Evolutionary conservation across 2,888 invertebrate species (phyloP).

Genomic region (Tromatobia lineatoria): DNA sequence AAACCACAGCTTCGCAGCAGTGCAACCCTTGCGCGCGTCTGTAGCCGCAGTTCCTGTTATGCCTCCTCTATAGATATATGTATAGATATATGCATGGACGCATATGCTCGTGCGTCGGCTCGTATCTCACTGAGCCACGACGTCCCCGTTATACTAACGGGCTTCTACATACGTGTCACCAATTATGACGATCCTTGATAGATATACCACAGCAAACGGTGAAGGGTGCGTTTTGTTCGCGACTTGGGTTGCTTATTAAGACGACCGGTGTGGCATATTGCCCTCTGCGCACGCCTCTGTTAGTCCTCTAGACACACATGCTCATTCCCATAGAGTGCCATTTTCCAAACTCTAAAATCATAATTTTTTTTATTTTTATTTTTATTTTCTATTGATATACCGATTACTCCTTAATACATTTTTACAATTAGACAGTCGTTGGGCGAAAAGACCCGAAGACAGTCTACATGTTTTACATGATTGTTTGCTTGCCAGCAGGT

Average conservation of each 20-base stretch:
- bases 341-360: neutral
- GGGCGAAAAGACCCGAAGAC: too few species aligned
- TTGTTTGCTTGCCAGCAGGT: too few species aligned
- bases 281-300: constrained; percentile 15
- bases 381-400: too few species aligned
- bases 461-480: too few species aligned
- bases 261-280: constrained; percentile 63
- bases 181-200: constrained; percentile 79
- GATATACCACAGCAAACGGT: constrained; percentile 66
- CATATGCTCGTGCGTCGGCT: constrained; percentile 54
- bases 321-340: neutral
- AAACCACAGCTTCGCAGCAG: constrained; percentile 71
- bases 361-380: too few species aligned
- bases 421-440: too few species aligned
- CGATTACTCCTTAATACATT: too few species aligned
- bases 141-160: constrained; percentile 21
- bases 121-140: constrained; percentile 35
- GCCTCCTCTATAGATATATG: constrained; percentile 30
- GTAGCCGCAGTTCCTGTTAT: neutral
- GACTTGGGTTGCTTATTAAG: constrained; percentile 73
- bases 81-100: neutral
- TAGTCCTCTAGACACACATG: constrained; percentile 13
- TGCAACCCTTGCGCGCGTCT: constrained; percentile 53
- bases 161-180: constrained; percentile 73
- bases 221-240: constrained; percentile 60